Base-by-base conservation (phyloP, 23 tunicate species). In the Clavelina lepadiformis region DNA sequence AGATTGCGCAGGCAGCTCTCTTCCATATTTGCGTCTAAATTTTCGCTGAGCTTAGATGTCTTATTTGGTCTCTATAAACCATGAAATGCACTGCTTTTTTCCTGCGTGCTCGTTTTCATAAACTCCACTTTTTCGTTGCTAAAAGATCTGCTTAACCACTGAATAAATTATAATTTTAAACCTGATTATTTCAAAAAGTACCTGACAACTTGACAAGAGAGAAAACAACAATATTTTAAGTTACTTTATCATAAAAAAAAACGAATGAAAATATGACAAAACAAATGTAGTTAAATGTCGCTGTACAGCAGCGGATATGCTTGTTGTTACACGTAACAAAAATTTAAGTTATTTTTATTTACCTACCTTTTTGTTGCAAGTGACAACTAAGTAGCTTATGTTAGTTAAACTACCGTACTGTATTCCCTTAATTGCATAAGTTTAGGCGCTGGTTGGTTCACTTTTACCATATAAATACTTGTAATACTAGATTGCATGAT, bases 41-140 rank as follows among this genome's bases (percentile, higher is more conserved):
- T 44, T 44, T 44, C 49, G 49, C 49, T 44, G 49, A 11, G 49
- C 49, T 44, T 44, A 15, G 49, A 44, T 44, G 49, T 44, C 49
- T 44, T 13, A 44, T 44, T 44, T 44, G 13, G 49, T 44, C 15
- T 44, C 49, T 15, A 44, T 44, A 44, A 44, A 44, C 49, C 15
- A 44, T 13, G 49, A 44, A 44, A 44, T 15, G 15, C 49, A 11
- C 49, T 44, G 49, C 15, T 13, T 15, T 44, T 44, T 44, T 44
- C 15, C 49, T 15, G 49, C 13, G 49, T 44, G 49, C 49, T 44
- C 15, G 15, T 44, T 44, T 44, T 44, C 49, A 44, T 44, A 15
- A 44, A 44, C 49, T 44, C 49, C 15, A 44, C 49, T 44, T 44
- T 44, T 44, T 13, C 49, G 15, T 44, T 44, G 15, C 13, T 11